These are phyloP conservation scores for Phasianus colchicus DNA, from an alignment of 2,113 vertebrate genomes.

Conservation along the genomic window DNA sequence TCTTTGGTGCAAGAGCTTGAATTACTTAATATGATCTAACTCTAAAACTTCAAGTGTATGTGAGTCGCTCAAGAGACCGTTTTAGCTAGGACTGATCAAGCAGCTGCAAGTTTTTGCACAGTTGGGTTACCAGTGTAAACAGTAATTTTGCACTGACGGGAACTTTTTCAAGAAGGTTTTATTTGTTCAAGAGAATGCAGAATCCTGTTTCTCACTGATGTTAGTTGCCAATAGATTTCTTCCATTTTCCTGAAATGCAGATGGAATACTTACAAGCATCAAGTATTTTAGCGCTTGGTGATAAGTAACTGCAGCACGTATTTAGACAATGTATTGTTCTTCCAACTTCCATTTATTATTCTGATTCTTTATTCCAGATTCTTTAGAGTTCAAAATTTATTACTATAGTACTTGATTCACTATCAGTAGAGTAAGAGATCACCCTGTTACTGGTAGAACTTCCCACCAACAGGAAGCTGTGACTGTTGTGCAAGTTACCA, in stretches of 20 bases:
- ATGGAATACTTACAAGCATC: background rate
- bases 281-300: background rate
- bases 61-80: background rate
- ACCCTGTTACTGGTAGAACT: background rate
- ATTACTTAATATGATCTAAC: background rate
- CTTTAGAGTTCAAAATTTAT: background rate
- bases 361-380: background rate
- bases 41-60: background rate
- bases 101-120: background rate
- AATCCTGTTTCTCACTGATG: background rate
- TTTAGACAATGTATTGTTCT: background rate
- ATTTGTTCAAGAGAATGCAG: background rate
- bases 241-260: background rate
- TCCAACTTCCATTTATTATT: background rate
- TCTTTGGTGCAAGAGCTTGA: background rate
- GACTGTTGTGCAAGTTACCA: background rate
- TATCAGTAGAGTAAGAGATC: background rate
- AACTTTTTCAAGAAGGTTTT: background rate
- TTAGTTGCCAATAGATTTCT: background rate
- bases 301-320: background rate
- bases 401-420: background rate
- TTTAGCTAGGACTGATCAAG: background rate
- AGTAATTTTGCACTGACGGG: background rate
- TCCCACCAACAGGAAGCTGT: background rate
- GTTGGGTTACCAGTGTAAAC: background rate